These are phyloP conservation scores for Simalia tracyae DNA, from an alignment of 2,797 vertebrate genomes.

Conservation along the genomic window DNA sequence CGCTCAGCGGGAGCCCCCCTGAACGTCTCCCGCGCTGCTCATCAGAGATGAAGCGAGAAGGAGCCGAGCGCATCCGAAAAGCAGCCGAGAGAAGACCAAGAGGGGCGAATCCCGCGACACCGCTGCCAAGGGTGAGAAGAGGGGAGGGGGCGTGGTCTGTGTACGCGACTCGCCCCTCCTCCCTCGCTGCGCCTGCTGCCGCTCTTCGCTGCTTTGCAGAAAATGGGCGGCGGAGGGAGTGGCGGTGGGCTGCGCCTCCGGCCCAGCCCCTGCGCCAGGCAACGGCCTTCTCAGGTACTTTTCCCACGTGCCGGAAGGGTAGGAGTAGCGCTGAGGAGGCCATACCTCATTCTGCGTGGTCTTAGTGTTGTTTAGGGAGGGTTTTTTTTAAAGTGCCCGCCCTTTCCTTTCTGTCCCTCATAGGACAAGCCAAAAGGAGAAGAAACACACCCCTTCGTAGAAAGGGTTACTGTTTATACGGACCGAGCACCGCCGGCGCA, in stretches of 20 bases:
- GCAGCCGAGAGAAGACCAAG: background rate
- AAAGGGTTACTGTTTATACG: background rate
- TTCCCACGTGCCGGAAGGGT: background rate
- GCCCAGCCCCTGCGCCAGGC: conserved; percentile 34
- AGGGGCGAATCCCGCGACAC: background rate
- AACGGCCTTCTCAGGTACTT: conserved; percentile 44
- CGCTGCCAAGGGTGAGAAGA: background rate
- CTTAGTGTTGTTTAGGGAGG: background rate
- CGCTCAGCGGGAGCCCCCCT: background rate
- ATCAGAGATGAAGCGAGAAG: background rate
- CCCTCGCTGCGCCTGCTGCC: background rate
- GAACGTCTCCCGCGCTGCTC: background rate
- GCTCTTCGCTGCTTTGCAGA: background rate
- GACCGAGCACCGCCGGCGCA: background rate
- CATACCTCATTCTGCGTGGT: background rate
- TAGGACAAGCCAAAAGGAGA: background rate
- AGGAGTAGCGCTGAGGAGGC: background rate
- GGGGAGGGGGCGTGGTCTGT: background rate
- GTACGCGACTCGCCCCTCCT: conserved; percentile 6
- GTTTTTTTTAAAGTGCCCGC: background rate
- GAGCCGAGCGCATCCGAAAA: background rate
- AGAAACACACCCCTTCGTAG: background rate
- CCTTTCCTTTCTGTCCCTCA: background rate
- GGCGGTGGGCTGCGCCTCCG: background rate
- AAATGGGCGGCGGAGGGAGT: background rate